Evolutionary conservation across 2,888 invertebrate genomes (phyloP).

Genomic region (Acanthosepion pharaonis): DNA sequence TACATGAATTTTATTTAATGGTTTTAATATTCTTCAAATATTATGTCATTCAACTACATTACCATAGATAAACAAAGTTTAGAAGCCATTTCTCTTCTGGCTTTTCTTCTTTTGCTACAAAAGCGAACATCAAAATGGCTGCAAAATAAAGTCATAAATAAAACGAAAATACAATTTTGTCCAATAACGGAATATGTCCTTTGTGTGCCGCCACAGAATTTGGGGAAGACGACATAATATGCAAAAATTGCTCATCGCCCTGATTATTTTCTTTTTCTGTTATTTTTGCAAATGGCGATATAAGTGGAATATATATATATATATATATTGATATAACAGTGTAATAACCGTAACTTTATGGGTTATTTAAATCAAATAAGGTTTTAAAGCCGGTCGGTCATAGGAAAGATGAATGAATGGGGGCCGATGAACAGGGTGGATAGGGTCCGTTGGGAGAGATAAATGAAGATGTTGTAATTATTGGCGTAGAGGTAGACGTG

Average conservation of each 20-base stretch:
- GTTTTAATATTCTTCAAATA: no score
- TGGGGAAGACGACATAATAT: conserved; percentile 6
- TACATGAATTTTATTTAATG: no score
- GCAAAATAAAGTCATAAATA: neutral
- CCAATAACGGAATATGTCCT: neutral
- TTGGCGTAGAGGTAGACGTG: neutral
- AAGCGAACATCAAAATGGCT: conserved; percentile 33
- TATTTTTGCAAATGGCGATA: neutral
- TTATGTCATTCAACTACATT: no score
- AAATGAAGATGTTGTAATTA: neutral
- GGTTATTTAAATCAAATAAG: neutral
- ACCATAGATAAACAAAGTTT: no score
- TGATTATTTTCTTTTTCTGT: no score
- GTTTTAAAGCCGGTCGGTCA: neutral
- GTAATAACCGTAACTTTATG: neutral
- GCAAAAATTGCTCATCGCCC: neutral
- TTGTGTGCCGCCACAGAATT: neutral
- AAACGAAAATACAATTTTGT: neutral
- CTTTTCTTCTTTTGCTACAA: neutral
- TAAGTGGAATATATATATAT: no score
- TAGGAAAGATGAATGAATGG: neutral
- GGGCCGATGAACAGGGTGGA: neutral
- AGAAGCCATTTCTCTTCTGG: neutral
- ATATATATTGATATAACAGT: no score
- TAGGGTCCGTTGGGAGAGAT: neutral